A percentile compares a stretch with the other conserved stretches of the same genome.
These are phyloP conservation scores for Luehdorfia chinensis DNA, from an alignment of 1,140 invertebrate species.

Conservation along the genomic window DNA sequence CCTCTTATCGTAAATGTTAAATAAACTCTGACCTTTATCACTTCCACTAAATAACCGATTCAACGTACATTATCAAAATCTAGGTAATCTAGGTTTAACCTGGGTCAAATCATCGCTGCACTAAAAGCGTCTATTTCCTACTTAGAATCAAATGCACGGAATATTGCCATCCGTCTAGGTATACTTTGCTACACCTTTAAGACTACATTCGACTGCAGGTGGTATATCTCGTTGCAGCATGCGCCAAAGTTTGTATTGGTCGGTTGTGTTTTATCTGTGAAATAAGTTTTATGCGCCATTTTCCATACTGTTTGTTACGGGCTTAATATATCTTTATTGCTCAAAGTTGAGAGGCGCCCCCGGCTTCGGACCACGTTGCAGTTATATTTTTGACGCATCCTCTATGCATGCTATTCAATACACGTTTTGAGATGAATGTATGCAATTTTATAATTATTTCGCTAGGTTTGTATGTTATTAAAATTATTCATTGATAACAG, in stretches of 20 bases:
- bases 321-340: slow-evolving; percentile 17
- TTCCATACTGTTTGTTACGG: slow-evolving; percentile 11
- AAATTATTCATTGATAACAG: no score
- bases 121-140: slow-evolving; percentile 7
- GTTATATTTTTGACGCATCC: slow-evolving; percentile 19
- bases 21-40: no score
- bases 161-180: neutral
- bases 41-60: no score
- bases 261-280: neutral
- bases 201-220: slow-evolving; percentile 6
- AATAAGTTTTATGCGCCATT: slow-evolving; percentile 12
- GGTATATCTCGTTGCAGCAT: neutral
- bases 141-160: neutral
- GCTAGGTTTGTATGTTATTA: no score
- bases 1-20: no score
- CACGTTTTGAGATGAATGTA: slow-evolving; percentile 9
- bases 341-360: slow-evolving; percentile 13
- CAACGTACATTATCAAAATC: no score
- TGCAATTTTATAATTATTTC: no score
- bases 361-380: slow-evolving; percentile 3
- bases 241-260: slow-evolving; percentile 11
- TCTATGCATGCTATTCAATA: slow-evolving; percentile 7
- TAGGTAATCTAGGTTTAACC: slow-evolving; percentile 12
- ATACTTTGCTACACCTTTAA: neutral
- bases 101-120: slow-evolving; percentile 9